Conservation (phyloP, 2,113 vertebrate genomes). For the Poeciliopsis retropinna region DNA sequence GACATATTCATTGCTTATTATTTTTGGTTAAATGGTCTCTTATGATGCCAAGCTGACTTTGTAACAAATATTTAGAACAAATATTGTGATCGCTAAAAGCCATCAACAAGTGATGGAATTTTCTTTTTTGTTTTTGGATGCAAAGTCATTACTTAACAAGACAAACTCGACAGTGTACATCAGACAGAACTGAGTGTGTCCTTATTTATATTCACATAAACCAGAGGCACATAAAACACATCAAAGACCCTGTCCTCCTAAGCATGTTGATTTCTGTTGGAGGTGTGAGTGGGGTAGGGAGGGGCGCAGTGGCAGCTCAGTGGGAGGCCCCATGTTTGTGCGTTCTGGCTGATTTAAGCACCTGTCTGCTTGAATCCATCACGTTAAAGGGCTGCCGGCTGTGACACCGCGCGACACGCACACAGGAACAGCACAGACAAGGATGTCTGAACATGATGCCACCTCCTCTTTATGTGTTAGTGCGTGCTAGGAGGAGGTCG, state of each 20-base stretch:
- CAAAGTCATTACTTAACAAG: conserved; percentile 20
- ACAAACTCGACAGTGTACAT: conserved; percentile 38
- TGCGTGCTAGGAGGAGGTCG: conserved; percentile 41
- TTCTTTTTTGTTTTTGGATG: conserved; percentile 27
- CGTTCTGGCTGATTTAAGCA: conserved; percentile 63
- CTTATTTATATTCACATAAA: conserved; percentile 68
- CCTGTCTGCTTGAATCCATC: conserved; percentile 63
- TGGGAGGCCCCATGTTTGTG: conserved; percentile 49
- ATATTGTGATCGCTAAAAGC: neutral
- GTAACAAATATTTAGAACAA: neutral
- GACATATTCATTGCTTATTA: too few species aligned
- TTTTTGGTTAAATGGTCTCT: neutral
- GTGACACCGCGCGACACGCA: conserved; percentile 24
- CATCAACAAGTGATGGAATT: neutral
- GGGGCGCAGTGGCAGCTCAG: conserved; percentile 29
- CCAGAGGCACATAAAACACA: conserved; percentile 65
- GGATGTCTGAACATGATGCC: conserved; percentile 40
- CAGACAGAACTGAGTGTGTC: conserved; percentile 40
- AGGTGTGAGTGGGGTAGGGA: conserved; percentile 13
- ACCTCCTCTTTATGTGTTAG: conserved; percentile 44
- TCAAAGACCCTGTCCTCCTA: conserved; percentile 55
- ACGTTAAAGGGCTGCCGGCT: conserved; percentile 36
- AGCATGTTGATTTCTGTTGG: conserved; percentile 53
- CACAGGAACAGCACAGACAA: conserved; percentile 35
- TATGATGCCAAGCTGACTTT: neutral